Evolutionary conservation across 2,113 vertebrate species (phyloP), one percentile per base, ranked within the genome.

Genomic region (Scophthalmus maximus): DNA sequence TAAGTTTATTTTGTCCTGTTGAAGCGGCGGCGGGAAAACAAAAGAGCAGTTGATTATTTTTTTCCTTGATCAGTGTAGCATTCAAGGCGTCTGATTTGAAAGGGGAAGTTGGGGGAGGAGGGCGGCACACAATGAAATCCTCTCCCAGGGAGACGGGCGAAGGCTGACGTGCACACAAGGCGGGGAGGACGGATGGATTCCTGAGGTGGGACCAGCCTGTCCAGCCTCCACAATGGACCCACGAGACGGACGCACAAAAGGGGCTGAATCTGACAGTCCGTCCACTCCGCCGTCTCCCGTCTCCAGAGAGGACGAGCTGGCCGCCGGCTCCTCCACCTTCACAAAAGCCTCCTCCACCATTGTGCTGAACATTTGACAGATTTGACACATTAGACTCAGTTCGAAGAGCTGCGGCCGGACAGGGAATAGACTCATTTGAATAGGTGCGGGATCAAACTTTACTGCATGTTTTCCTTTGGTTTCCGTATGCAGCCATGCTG

Each of bases 31-130:
- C 82, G 84, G n/a, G n/a, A 49, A 93, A 90, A 92, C 90, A 94
- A 94, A 91, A 91, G 92, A 84, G 73, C 85, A 85, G 84, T 89
- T 92, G 91, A 94, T 94, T 92, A 91, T 91, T 89, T 88, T 89
- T 88, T 86, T 83, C 81, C 88, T 87, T 89, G 89, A 92, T 93
- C 89, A 87, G 84, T 91, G 87, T 88, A 84, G 87, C 88, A 89
- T 91, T 92, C 79, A 82, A 82, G 78, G 73, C 57, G 58, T 73
- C 68, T 53, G 76, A 51, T 82, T 86, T 65, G 78, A 74, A 81
- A 71, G 40, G 56, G 56, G 29, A 56, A 30, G 52, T 55, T 25
- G 44, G 6, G 30, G 11, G 42, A 44, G 70, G 32, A 5, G 20
- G 65, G 50, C 22, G 22, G 25, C 73, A 87, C 51, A 53, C 82